Base-by-base conservation (phyloP, 2,113 vertebrate species). In the Cryptomyrus ogoouensis region DNA sequence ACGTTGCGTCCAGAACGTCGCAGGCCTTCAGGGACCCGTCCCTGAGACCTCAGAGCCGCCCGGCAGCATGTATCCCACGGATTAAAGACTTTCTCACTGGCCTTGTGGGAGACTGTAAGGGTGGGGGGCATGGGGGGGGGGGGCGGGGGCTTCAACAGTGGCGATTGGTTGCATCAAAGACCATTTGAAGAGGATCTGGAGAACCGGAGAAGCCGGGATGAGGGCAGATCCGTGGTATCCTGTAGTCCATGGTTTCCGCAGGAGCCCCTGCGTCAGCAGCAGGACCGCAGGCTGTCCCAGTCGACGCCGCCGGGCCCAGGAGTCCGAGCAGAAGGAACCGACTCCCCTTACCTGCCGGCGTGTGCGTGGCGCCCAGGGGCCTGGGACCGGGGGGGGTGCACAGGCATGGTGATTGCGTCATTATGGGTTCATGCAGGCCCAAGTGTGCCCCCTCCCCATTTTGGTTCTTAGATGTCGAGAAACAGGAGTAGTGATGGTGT, bases 201-300 rank as follows among this genome's bases (percentile, higher is more conserved):
- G 89, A 90, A 90, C 31, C n/a, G 83, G 62, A 85, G 84, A 88
- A 83, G 85, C 70, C 46, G 6, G 19, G 47, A 46, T 47, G 83
- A 50, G 87, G 39, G 53, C 53, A 87, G 70, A 15, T 42, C 42
- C 27, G 35, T 89, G 90, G 90, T 92, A 83, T 92, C 91, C 88
- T 88, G 89, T 77, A 77, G 77, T 90, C 90, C 90, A 90, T 85
- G 91, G 92, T 93, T 91, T 92, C 83, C 39, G 85, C 88, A 85
- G 90, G 85, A 91, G 87, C 80, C 88, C n/a, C 39, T 89, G 90
- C 87, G 70, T 91, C 84, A 42, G 77, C 90, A 89, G 70, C 66
- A 0, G 7, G 17, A 58, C 89, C 66, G 21, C 46, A 87, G 58
- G 42, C 6, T 5, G 0, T 62, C 49, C 31, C 15, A 62, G 46